A percentile compares a stretch with the other conserved stretches of the same genome.
Conservation (phyloP, 2,888 invertebrate species). For the Nymphalis c-album region DNA sequence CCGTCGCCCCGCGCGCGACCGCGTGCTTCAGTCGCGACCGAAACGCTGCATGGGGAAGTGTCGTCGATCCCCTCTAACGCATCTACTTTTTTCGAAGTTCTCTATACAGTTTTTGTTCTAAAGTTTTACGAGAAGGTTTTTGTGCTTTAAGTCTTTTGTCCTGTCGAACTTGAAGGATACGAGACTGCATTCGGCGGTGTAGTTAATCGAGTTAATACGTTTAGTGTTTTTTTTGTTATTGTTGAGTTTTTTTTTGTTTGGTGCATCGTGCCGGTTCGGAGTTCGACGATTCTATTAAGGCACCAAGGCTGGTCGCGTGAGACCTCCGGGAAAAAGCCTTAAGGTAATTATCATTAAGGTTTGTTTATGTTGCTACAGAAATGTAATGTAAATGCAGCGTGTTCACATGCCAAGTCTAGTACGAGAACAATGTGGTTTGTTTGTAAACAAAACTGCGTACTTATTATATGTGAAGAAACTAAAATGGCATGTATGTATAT, state of each 20-base stretch:
- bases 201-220: conserved; percentile 74
- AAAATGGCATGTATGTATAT: neutral
- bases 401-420: conserved; percentile 18
- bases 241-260: conserved; percentile 77
- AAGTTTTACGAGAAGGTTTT: conserved; percentile 75
- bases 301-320: conserved; percentile 72
- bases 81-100: conserved; percentile 81
- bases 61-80: conserved; percentile 67
- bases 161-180: conserved; percentile 64
- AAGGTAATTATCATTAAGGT: conserved; percentile 68
- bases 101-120: conserved; percentile 75
- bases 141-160: conserved; percentile 69
- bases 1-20: conserved; percentile 59
- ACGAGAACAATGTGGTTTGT: conserved; percentile 29
- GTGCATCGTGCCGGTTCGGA: conserved; percentile 79
- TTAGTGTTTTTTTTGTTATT: conserved; percentile 76
- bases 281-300: conserved; percentile 73
- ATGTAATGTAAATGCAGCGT: conserved; percentile 18
- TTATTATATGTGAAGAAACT: neutral
- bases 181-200: conserved; percentile 67
- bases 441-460: conserved; percentile 37
- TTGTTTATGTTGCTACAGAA: conserved; percentile 14
- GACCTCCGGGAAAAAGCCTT: conserved; percentile 76
- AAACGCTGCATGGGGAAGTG: conserved; percentile 75
- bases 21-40: conserved; percentile 79